Base-by-base conservation (phyloP, 1,140 invertebrate genomes). In the Antheraea mylitta region DNA sequence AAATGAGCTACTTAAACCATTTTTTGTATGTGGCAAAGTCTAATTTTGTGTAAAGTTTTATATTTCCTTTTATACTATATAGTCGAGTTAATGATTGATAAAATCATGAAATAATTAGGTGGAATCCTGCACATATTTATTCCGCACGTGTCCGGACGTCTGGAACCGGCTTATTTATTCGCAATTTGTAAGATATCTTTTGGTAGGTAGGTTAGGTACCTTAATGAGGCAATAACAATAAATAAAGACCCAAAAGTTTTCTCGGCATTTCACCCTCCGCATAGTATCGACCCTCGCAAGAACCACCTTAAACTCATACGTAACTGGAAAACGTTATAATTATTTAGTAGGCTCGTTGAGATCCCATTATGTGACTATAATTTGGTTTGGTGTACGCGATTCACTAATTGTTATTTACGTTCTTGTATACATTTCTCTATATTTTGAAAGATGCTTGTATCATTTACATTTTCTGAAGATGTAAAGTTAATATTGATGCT, bases 211-310 rank as follows among this genome's bases (percentile, higher is more conserved):
- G 84, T 86, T 30, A 87, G 83, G 84, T 86, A 87, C 87, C 86
- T 87, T 91, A 91, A 91, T 90, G 88, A 92, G 86, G 88, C 78
- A 87, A 92, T 92, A 92, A 92, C 88, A 92, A 92, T 92, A 92
- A 92, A 92, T 92, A 92, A 90, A 83, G 90, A 87, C 90, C 88
- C 89, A 89, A 91, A 91, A 91, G 82, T 91, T 91, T 88, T 85
- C 85, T 89, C 84, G 79, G 84, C 79, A 81, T 82, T 83, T 83
- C 84, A 82, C 86, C 81, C 83, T 78, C 65, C 75, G 72, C 77
- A 37, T 58, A 22, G 48, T 36, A 72, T 69, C 78, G 80, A 85
- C 86, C 88, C 87, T 88, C 80, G 79, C 81, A 86, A 90, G 87
- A 85, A 82, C 84, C 83, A 69, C 76, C 79, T 78, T 62, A 68